Conservation (phyloP, 2,888 invertebrate genomes). For the Cryptocephalus primarius region DNA sequence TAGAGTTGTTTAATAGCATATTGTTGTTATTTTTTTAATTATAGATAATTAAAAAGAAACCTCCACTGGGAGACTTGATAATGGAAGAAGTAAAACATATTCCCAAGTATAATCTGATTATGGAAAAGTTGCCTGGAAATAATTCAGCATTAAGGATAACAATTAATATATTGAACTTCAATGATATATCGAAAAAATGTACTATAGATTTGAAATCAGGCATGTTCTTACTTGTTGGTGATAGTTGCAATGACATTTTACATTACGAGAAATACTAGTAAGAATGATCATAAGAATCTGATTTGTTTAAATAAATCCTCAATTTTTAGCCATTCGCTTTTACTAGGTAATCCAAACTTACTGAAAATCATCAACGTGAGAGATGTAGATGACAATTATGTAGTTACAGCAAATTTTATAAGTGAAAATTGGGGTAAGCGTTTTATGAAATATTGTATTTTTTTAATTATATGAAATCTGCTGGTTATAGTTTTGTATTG, state of each 20-base stretch:
- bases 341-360: conserved; percentile 39
- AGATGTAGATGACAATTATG: conserved; percentile 33
- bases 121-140: conserved; percentile 24
- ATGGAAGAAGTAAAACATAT: conserved; percentile 49
- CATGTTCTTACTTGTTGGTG: conserved; percentile 52
- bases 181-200: conserved; percentile 36
- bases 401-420: conserved; percentile 44
- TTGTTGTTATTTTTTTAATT: conserved; percentile 6
- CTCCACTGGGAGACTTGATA: conserved; percentile 60
- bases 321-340: conserved; percentile 27
- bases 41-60: conserved; percentile 60
- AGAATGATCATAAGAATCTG: conserved; percentile 16
- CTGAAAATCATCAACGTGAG: conserved; percentile 36
- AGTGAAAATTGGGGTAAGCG: conserved; percentile 47
- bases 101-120: conserved; percentile 48
- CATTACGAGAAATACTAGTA: conserved; percentile 46
- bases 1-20: conserved; percentile 2
- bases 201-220: conserved; percentile 44
- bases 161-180: conserved; percentile 36
- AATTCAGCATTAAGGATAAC: conserved; percentile 10
- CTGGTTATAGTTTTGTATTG: no score
- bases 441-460: conserved; percentile 2
- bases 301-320: no score
- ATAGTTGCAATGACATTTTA: conserved; percentile 51
- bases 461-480: conserved; percentile 3